Evolutionary conservation across 2,797 vertebrate genomes (phyloP).

Genomic region (Lepilemur septentrionalis): DNA sequence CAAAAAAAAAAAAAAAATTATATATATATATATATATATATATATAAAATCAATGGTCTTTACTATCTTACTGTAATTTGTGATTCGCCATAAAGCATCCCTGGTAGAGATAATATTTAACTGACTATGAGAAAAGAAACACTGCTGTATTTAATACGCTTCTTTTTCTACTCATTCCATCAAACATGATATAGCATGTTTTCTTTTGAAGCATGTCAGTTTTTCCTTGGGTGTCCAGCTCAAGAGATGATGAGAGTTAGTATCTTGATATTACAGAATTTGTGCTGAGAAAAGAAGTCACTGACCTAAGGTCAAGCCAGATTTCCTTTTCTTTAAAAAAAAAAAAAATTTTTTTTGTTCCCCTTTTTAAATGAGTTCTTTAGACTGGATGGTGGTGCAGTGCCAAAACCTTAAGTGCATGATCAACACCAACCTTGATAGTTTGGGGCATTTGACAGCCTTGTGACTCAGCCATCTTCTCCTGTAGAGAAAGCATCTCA

Average conservation of each 20-base stretch:
- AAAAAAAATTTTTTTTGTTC: not conserved
- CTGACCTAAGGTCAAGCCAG: not conserved
- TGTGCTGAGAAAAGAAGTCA: conserved; percentile 11
- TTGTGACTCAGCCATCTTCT: not conserved
- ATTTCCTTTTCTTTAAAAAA: conserved; percentile 29
- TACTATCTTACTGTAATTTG: not conserved
- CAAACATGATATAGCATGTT: not conserved
- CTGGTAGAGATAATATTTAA: conserved; percentile 39
- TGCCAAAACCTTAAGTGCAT: conserved; percentile 18
- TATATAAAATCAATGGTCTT: not conserved
- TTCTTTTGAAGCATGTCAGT: not conserved
- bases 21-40: no score
- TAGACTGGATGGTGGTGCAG: not conserved
- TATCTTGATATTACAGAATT: not conserved
- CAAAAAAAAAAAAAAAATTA: not conserved
- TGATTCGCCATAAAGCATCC: conserved; percentile 45
- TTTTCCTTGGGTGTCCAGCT: not conserved
- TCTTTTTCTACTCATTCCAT: not conserved
- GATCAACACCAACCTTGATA: not conserved
- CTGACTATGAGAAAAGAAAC: conserved; percentile 14
- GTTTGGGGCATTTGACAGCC: conserved; percentile 27
- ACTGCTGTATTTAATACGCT: not conserved
- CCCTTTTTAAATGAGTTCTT: conserved; percentile 36
- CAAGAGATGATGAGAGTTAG: not conserved
- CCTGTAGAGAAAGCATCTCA: not conserved